Base-by-base conservation (phyloP, 1,140 invertebrate species). In the Stenopsyche tienmushanensis region DNA sequence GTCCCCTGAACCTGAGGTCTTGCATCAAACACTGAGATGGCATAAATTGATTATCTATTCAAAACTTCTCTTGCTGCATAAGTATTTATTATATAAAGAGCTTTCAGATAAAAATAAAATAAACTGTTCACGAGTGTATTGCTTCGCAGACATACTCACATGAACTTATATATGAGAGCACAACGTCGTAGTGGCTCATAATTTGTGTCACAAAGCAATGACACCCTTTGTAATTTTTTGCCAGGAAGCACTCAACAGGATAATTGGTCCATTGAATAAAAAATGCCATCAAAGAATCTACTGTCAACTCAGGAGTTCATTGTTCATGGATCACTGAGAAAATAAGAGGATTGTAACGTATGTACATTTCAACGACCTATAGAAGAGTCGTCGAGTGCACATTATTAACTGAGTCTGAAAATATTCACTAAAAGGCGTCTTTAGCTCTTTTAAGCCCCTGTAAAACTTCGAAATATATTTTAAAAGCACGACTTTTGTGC, bases 151-250 rank as follows among this genome's bases (percentile, higher is more conserved):
- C n/a, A n/a, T n/a, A n/a, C n/a, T n/a, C n/a, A n/a, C n/a, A n/a
- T n/a, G n/a, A n/a, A n/a, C n/a, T n/a, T n/a, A n/a, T n/a, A n/a
- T n/a, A n/a, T n/a, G n/a, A n/a, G n/a, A n/a, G n/a, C 9, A 45
- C 17, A n/a, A 15, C 44, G 5, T 17, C 5, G 44, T 20, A 29
- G 39, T 25, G 29, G 25, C 29, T n/a, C 26, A 18, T 39, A 55
- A 47, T 60, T 47, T 60, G 24, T 49, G 41, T 42, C 13, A 47
- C 29, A 24, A 60, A 26, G 57, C 57, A 60, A 60, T 60, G 57
- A 60, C 57, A 47, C 57, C 57, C 57, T 60, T 60, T 60, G 42
- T 60, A 47, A 57, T 60, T 60, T 60, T 60, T 60, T 23, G 57
- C 57, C 57, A 47, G 57, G 57, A 60, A 60, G 57, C 44, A 60